These are phyloP conservation scores for Heliconius melpomene DNA, from an alignment of 1,140 invertebrate species.

Conservation along the genomic window DNA sequence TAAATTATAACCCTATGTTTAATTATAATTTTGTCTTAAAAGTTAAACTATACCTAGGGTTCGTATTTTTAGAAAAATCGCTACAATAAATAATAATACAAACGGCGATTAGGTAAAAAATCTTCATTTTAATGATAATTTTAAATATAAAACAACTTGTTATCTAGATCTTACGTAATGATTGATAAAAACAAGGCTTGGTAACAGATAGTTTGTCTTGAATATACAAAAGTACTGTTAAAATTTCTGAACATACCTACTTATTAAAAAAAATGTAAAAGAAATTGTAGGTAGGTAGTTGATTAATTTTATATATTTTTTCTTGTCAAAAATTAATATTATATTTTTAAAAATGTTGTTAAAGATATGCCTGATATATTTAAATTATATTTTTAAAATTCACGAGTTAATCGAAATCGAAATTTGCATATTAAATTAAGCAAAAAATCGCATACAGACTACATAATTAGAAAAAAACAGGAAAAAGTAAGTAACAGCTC, in stretches of 20 bases:
- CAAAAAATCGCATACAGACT: neutral
- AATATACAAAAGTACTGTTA: neutral
- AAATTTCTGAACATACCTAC: too few relatives aligned
- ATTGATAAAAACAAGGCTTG: neutral
- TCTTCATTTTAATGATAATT: neutral
- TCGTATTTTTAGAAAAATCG: neutral
- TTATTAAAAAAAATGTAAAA: too few relatives aligned
- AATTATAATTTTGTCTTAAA: too few relatives aligned
- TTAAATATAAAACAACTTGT: neutral
- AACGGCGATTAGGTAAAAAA: neutral
- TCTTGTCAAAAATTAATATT: too few relatives aligned
- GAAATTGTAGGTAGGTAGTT: too few relatives aligned
- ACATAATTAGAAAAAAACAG: slow-evolving; percentile 9
- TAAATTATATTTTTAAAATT: neutral
- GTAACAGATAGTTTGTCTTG: neutral
- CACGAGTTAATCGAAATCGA: neutral
- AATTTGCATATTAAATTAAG: slow-evolving; percentile 5
- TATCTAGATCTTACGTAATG: slow-evolving; percentile 1
- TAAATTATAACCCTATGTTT: too few relatives aligned
- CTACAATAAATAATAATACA: too few relatives aligned
- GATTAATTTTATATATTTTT: too few relatives aligned
- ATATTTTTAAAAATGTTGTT: neutral
- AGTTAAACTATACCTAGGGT: too few relatives aligned
- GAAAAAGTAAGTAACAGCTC: neutral
- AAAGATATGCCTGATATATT: neutral